Base-by-base conservation (phyloP, 1,140 invertebrate species). In the Drosophila burlai region DNA sequence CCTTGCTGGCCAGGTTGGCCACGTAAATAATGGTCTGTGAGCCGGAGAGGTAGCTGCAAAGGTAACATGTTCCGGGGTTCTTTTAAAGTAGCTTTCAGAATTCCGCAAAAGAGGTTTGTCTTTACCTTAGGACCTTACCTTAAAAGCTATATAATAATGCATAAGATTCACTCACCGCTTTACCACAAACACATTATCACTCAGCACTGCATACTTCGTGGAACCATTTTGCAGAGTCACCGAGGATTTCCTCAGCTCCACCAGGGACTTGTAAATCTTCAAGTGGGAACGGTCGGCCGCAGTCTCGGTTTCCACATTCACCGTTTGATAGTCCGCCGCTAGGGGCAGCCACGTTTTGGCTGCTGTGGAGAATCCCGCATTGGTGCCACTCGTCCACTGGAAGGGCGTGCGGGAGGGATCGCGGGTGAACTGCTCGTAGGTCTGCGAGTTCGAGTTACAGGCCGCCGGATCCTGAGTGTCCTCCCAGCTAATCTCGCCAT, bases 361-460 rank as follows among this genome's bases (percentile, higher is more conserved):
- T 9, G 71, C 93, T 0, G 91, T 94, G 8, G 94, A 95, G 80
- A 96, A 95, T 13, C 96, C 85, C 0, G 91, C 91, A 40, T 92
- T 91, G 6, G 26, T 76, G 36, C 63, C 86, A 24, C 66, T 93
- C 62, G 96, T 94, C 97, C 97, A 98, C 67, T 97, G 96, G 93
- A 95, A 97, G 0, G 97, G 96, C 2, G 96, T 96, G 38, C 97
- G 93, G 6, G 94, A 94, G 0, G 96, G 95, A 91, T 97, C 96
- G 29, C 96, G 93, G 3, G 94, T 95, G 45, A 93, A 93, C 38
- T 93, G 66, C 43, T 93, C 74, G 68, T 93, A 95, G 38, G 79
- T 64, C 8, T 92, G 77, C 6, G 81, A 60, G 29, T 94, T 94
- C 1, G 57, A 93, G 75, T 95, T 95, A 74, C 94, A 95, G 24